Percentiles rank a stretch among this genome's conserved stretches.
phyloP scores from a whole-genome alignment of 37 sponge, comb jelly and placozoan species.

The Axinella damicornis region DNA sequence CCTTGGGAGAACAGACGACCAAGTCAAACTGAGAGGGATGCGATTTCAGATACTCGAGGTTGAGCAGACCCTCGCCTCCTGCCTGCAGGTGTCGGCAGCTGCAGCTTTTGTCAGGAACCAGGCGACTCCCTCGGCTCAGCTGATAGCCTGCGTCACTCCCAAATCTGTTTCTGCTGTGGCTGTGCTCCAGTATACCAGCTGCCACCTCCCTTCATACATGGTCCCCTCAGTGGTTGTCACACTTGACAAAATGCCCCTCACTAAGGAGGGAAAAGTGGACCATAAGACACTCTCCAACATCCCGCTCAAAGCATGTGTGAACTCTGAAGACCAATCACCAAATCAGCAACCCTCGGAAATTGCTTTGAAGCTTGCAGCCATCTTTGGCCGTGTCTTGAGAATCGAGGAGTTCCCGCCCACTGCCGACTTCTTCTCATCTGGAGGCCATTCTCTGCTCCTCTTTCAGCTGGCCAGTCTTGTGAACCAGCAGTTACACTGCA shows the following conservation, averaged over 20 bases:
- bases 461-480: constrained; percentile 31
- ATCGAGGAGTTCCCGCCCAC: constrained; percentile 1
- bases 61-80: constrained; percentile 17
- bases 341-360: not conserved
- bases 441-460: constrained; percentile 63
- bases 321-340: not conserved
- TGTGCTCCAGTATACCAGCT: constrained; percentile 4
- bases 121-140: constrained; percentile 1
- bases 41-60: constrained; percentile 70
- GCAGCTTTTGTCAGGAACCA: constrained; percentile 26
- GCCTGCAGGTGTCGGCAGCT: not conserved
- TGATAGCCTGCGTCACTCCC: constrained; percentile 51
- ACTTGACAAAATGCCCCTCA: constrained; percentile 44
- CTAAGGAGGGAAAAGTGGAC: constrained; percentile 56
- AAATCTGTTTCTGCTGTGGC: not conserved
- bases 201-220: constrained; percentile 66
- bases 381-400: constrained; percentile 32
- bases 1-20: constrained; percentile 61
- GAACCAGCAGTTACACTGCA: constrained; percentile 5
- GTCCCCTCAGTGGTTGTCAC: constrained; percentile 43
- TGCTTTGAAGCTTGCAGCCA: constrained; percentile 8
- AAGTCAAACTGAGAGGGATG: constrained; percentile 75
- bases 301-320: not conserved
- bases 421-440: constrained; percentile 65
- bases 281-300: constrained; percentile 1